Base-by-base conservation (phyloP, 2,797 vertebrate species). In the Cryptoblepharus egeriae region DNA sequence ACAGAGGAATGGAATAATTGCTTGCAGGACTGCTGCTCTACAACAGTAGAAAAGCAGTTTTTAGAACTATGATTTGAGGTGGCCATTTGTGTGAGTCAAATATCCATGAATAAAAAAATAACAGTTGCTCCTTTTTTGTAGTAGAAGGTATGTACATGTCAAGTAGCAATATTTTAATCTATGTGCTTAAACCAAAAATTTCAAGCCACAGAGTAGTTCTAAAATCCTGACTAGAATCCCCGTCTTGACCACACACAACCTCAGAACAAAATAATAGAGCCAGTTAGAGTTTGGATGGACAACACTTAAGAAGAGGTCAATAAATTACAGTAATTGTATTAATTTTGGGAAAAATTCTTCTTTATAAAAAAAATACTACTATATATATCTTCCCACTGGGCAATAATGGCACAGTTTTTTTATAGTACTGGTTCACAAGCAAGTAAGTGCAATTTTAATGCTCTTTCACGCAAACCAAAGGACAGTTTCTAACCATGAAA, bases 321-420 rank as follows among this genome's bases (percentile, higher is more conserved):
- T 79, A 2, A 45, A 5, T 65, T 70, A 42, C 26, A 60, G 75
- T 67, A 30, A 24, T n/a, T 42, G 70, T 8, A 15, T 68, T 45
- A 5, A 39, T 18, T 16, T 15, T 45, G 79, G 49, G 67, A 77
- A 86, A 81, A 32, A 12, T 42, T 82, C 13, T 28, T 1, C 12
- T 79, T 80, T 60, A 84, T 35, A 12, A 76, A 3, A 0, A 65
- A 68, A 68, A 80, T 7, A 75, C 75, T 82, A 87, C 52, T 1
- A 30, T 81, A 24, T 5, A 1, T 80, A n/a, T n/a, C n/a, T 80
- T 82, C 55, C 68, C 60, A 70, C 77, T 81, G 24, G 1, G 73
- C 80, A 58, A 75, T 18, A 84, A 89, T 87, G 52, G 60, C 69
- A 45, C 71, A 63, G 28, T 58, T n/a, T 81, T n/a, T 73, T 76